These are phyloP conservation scores for Thecocarcelia acutangulata DNA, from an alignment of 2,888 invertebrate species.

Conservation along the genomic window DNA sequence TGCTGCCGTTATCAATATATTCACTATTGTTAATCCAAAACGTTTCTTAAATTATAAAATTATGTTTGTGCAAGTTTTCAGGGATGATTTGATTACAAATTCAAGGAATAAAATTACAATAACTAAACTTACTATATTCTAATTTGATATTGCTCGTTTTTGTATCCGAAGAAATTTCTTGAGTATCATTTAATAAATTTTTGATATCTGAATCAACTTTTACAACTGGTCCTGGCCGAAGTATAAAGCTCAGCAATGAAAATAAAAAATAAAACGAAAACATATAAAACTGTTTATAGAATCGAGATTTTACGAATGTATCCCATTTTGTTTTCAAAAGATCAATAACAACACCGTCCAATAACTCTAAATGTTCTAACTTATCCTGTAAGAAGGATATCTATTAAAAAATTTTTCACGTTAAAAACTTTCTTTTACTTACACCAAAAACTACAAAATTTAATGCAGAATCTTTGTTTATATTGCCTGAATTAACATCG, in stretches of 20 bases:
- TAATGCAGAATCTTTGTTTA: slow-evolving; percentile 96
- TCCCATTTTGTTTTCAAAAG: slow-evolving; percentile 98
- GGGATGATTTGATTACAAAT: no score
- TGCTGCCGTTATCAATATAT: slow-evolving; percentile 74
- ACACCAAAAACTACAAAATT: slow-evolving; percentile 98
- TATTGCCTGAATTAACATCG: slow-evolving; percentile 92
- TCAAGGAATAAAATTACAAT: no score
- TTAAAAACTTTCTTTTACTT: slow-evolving; percentile 73
- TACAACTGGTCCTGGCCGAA: slow-evolving; percentile 90
- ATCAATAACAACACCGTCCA: slow-evolving; percentile 97
- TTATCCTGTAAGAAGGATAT: slow-evolving; percentile 86
- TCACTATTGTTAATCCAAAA: slow-evolving; percentile 81
- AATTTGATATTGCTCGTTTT: slow-evolving; percentile 21
- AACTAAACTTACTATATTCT: slow-evolving; percentile 54
- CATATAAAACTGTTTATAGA: slow-evolving; percentile 94
- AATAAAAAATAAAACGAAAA: slow-evolving; percentile 95
- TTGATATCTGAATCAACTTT: slow-evolving; percentile 68
- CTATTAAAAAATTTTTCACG: background rate
- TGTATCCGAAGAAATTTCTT: slow-evolving; percentile 15
- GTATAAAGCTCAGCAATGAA: slow-evolving; percentile 92
- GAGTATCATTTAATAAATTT: slow-evolving; percentile 27
- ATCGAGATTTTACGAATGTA: slow-evolving; percentile 96
- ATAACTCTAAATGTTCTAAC: slow-evolving; percentile 95
- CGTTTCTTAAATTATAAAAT: slow-evolving; percentile 74
- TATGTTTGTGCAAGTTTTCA: background rate